phyloP scores from a whole-genome alignment of 2,888 invertebrate genomes.

The Junonia oenone region DNA sequence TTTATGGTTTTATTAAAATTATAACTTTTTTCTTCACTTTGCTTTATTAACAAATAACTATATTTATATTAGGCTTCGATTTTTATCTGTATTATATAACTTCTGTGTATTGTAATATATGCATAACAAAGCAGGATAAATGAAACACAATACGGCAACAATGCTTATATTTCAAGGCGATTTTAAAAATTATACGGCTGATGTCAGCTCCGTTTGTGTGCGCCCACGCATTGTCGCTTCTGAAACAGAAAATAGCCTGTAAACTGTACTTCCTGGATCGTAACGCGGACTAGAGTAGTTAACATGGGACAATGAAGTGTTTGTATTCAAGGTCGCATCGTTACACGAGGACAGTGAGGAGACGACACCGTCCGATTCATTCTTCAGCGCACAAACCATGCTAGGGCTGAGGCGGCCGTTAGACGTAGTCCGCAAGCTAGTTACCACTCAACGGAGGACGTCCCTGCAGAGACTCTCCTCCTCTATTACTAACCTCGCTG shows the following conservation, averaged over 20 bases:
- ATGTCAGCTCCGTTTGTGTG: slow-evolving; percentile 3
- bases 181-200: background rate
- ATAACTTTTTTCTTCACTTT: background rate
- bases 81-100: background rate
- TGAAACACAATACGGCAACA: slow-evolving; percentile 3
- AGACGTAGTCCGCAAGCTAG: slow-evolving; percentile 74
- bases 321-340: slow-evolving; percentile 66
- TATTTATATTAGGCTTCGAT: background rate
- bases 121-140: slow-evolving; percentile 1
- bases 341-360: slow-evolving; percentile 64
- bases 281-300: background rate
- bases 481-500: slow-evolving; percentile 73
- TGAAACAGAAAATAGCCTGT: slow-evolving; percentile 14
- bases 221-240: slow-evolving; percentile 11
- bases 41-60: background rate
- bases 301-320: slow-evolving; percentile 33
- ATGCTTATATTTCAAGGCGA: slow-evolving; percentile 5
- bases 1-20: too few species aligned
- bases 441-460: slow-evolving; percentile 68
- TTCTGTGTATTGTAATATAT: background rate
- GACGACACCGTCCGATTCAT: slow-evolving; percentile 50
- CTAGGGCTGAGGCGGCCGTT: slow-evolving; percentile 66
- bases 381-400: slow-evolving; percentile 61
- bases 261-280: slow-evolving; percentile 1
- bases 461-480: slow-evolving; percentile 71